Evolutionary conservation across 2,113 vertebrate genomes (phyloP), one percentile per base, ranked within the genome.

Genomic region (Lepus europaeus): DNA sequence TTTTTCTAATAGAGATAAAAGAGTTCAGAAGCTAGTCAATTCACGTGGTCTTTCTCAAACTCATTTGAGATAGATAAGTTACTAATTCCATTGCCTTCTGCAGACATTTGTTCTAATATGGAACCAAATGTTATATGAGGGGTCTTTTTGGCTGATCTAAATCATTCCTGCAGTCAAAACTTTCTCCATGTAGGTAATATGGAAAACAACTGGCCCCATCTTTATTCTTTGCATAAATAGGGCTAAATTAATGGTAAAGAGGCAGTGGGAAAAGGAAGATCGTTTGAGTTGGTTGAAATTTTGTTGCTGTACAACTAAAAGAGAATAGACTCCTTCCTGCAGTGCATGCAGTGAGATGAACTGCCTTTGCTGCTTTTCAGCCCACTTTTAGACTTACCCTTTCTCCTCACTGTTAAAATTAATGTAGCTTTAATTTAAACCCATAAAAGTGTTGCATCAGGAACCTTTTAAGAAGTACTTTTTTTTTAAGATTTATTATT

Each of bases 181-280:
- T 77, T 82, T 16, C 29, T 91, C 9, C 23, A 14, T 7, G 17
- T 56, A 78, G 25, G 27, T 39, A 73, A 85, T 61, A 9, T 5
- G 56, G 73, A 66, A 86, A 93, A 77, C 29, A 69, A 23, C 49
- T 87, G 36, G n/a, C 72, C 9, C 82, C 39, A 31, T 90, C 64
- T 88, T 96, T n/a, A 6, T 76, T 90, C 27, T 87, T 83, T 87
- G 29, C 36, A 7, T 77, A 86, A 84, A 27, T 82, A 72, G 66
- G 61, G 17, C 29, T 61, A 51, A 80, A 39, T 91, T 86, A 91
- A 64, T 64, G 45, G 72, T 83, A 49, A 86, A 0, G 17, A 64
- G 74, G 33, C 53, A 73, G n/a, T 69, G 2, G 45, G 22, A 27
- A 80, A 69, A 77, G 73, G 90, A 59, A 53, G 9, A 39, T 87